Conservation (phyloP, 2,888 invertebrate genomes). For the Drosophila diplacantha region DNA sequence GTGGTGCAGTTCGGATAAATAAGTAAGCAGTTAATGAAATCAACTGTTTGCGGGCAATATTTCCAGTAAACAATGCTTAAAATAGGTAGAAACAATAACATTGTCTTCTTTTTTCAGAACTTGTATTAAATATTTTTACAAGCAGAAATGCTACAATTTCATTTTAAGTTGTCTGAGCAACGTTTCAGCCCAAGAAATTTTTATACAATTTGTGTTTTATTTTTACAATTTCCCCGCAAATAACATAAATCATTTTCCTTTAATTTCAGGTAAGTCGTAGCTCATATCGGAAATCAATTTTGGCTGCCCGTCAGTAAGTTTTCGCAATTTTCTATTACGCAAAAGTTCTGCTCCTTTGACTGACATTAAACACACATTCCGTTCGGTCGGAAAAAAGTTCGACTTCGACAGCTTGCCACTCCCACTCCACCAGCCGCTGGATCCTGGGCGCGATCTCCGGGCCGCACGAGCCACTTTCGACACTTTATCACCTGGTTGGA, state of each 20-base stretch:
- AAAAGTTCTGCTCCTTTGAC: conserved; percentile 10
- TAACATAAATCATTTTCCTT: not conserved
- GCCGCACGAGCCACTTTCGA: conserved; percentile 44
- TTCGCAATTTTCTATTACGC: conserved; percentile 20
- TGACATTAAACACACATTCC: conserved; percentile 19
- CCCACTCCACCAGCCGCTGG: not conserved
- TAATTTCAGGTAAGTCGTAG: conserved; percentile 49
- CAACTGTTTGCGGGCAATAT: conserved; percentile 6
- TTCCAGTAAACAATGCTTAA: not conserved
- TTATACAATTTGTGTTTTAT: not conserved
- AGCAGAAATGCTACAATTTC: not conserved
- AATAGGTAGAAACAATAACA: not conserved
- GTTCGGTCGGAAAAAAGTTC: conserved; percentile 13
- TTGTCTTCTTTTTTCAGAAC: not conserved
- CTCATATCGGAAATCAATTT: conserved; percentile 7
- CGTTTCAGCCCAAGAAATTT: not conserved
- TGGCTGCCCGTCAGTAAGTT: conserved; percentile 46
- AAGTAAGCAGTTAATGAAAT: conserved; percentile 21
- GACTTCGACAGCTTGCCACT: conserved; percentile 10
- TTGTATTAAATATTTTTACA: not conserved
- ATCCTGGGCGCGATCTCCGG: conserved; percentile 1
- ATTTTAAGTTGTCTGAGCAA: no score
- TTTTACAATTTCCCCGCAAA: no score
- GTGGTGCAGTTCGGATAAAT: conserved; percentile 28
- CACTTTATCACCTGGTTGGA: conserved; percentile 68